These are phyloP conservation scores for Trachelus iudaicus DNA, from an alignment of 2,888 invertebrate species.

Conservation along the genomic window DNA sequence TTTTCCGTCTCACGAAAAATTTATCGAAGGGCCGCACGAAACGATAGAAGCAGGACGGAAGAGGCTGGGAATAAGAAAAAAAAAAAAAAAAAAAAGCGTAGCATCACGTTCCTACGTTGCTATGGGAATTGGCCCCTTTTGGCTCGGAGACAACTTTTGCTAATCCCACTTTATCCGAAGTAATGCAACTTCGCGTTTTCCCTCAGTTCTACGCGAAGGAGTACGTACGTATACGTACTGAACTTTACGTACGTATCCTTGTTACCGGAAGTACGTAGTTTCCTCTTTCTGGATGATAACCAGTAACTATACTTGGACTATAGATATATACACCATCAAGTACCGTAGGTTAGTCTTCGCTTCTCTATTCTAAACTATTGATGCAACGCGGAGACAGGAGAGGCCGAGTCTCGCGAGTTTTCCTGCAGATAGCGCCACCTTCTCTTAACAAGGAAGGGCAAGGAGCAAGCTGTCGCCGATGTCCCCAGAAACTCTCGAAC, in stretches of 20 bases:
- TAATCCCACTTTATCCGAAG: slow-evolving; percentile 49
- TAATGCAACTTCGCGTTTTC: slow-evolving; percentile 44
- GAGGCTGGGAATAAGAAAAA: slow-evolving; percentile 1
- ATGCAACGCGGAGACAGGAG: not conserved
- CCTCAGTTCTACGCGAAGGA: not conserved
- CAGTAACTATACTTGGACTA: not conserved
- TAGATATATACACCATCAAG: not conserved
- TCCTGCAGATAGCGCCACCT: not conserved
- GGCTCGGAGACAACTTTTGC: slow-evolving; percentile 51
- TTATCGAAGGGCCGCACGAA: not conserved
- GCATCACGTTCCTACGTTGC: slow-evolving; percentile 30
- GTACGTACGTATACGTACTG: slow-evolving; percentile 21
- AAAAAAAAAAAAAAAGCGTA: slow-evolving; percentile 10
- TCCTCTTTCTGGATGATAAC: not conserved
- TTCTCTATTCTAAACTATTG: not conserved
- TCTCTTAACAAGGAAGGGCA: slow-evolving; percentile 4
- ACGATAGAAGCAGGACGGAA: slow-evolving; percentile 16
- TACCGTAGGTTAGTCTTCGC: not conserved
- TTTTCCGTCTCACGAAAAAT: not conserved
- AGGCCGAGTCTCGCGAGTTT: not conserved
- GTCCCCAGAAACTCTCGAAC: slow-evolving; percentile 25
- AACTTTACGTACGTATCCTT: slow-evolving; percentile 23
- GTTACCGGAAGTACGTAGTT: slow-evolving; percentile 17
- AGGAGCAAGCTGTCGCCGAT: slow-evolving; percentile 25
- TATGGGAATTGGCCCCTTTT: slow-evolving; percentile 51